These are phyloP conservation scores for Tineola bisselliella DNA, from an alignment of 2,888 invertebrate species.

Conservation along the genomic window DNA sequence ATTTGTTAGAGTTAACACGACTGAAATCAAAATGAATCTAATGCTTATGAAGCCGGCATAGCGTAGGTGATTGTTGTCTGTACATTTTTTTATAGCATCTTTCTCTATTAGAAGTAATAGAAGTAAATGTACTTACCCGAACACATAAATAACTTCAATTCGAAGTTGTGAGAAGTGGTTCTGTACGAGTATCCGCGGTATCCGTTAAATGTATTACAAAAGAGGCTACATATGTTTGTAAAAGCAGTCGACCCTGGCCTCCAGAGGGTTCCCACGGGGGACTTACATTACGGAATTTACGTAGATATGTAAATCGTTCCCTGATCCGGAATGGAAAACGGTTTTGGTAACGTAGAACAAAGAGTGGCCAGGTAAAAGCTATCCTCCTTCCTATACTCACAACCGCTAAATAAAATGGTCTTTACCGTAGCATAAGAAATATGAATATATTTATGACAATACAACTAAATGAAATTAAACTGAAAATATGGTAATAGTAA, in stretches of 20 bases:
- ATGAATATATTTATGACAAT: background rate
- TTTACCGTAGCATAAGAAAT: background rate
- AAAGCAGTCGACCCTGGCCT: constrained; percentile 7
- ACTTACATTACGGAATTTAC: constrained; percentile 13
- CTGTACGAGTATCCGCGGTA: background rate
- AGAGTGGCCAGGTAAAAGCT: constrained; percentile 12
- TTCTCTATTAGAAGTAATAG: too few species aligned
- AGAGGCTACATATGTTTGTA: constrained; percentile 8
- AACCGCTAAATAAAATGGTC: background rate
- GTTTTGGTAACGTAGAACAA: constrained; percentile 14
- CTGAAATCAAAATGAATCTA: too few species aligned
- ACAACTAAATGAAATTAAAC: background rate
- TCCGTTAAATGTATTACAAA: constrained; percentile 2
- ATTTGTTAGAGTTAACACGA: too few species aligned
- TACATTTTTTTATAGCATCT: too few species aligned
- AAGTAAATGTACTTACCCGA: too few species aligned
- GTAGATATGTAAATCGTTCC: constrained; percentile 15
- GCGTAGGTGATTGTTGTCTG: too few species aligned
- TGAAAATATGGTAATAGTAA: too few species aligned
- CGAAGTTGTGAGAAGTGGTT: background rate
- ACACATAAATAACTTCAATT: background rate
- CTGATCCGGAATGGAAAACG: constrained; percentile 10
- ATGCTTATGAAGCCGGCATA: too few species aligned
- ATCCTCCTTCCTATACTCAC: background rate
- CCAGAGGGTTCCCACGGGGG: constrained; percentile 8